A percentile compares a stretch with the other conserved stretches of the same genome.
Conservation (phyloP, 2,888 invertebrate genomes). For the Drosophila peninsularis region DNA sequence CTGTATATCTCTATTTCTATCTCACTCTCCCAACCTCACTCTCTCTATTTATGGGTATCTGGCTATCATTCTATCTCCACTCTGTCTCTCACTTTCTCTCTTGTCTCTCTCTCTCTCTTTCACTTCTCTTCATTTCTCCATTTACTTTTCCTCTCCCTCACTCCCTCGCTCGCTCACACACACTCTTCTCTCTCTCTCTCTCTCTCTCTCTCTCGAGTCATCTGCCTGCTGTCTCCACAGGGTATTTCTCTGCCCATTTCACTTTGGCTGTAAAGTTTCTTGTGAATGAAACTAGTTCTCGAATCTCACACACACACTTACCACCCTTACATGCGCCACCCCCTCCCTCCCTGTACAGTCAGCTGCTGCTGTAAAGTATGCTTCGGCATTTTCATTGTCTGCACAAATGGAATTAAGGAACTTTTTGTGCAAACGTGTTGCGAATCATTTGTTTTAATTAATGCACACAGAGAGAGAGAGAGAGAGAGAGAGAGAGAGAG, state of each 20-base stretch:
- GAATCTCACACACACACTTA: not conserved
- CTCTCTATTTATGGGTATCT: not conserved
- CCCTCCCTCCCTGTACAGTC: not conserved
- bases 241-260: not conserved
- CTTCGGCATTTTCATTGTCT: slow-evolving; percentile 21
- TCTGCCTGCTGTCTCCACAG: not conserved
- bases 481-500: too few relatives aligned
- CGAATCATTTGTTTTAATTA: slow-evolving; percentile 30
- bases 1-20: not conserved
- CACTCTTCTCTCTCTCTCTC: not conserved
- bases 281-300: slow-evolving; percentile 6
- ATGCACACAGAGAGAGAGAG: not conserved
- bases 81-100: not conserved
- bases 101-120: not conserved
- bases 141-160: not conserved
- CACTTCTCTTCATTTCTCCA: too few relatives aligned
- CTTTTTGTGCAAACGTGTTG: slow-evolving; percentile 19
- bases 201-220: not conserved
- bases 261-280: not conserved
- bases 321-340: not conserved
- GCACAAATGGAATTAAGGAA: slow-evolving; percentile 39
- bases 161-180: too few relatives aligned
- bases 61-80: not conserved
- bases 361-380: slow-evolving; percentile 38
- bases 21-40: not conserved